Base-by-base conservation (phyloP, 2,113 vertebrate genomes). In the Hippocampus barbouri region DNA sequence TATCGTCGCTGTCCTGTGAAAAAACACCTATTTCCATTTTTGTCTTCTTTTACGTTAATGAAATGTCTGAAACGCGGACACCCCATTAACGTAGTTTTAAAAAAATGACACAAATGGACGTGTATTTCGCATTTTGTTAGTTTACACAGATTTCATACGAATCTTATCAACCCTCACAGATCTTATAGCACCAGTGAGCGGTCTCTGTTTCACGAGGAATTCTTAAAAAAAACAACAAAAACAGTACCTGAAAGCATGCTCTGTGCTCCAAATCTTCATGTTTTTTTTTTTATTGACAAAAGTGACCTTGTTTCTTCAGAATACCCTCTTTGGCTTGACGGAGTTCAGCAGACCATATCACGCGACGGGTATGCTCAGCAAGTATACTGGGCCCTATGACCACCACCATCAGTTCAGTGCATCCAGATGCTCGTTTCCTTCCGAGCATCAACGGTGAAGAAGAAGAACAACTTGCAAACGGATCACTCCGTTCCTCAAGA, bases 251-350 rank as follows among this genome's bases (percentile, higher is more conserved):
- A 93, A 93, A 75, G 90, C 85, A 80, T 93, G 93, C 5, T 93
- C 91, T n/a, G 92, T 92, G 85, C 89, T 93, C 93, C 93, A 93
- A 38, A 93, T 90, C 87, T 89, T 93, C 93, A 93, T 93, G 43
- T 82, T 85, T 43, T 11, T 5, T 34, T 34, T 34, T 4, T 34
- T 34, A 38, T 38, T 18, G 66, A 8, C n/a, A 0, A 10, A 12
- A 43, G 49, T 40, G 27, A 30, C 63, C 57, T 69, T 54, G 57
- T 59, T 25, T 20, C 9, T 38, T 41, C 62, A 73, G 72, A 27
- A 68, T 21, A 34, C 1, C 43, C n/a, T 68, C 6, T n/a, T 49
- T 34, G 45, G 59, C 43, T 23, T 12, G 16, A 43, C n/a, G 27
- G 43, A 61, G 3, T 43, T 80, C 71, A 86, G 40, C 72, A 75